Evolutionary conservation across 2,888 invertebrate species (phyloP), one percentile per base, ranked within the genome.

Genomic region (Hipparchia semele): DNA sequence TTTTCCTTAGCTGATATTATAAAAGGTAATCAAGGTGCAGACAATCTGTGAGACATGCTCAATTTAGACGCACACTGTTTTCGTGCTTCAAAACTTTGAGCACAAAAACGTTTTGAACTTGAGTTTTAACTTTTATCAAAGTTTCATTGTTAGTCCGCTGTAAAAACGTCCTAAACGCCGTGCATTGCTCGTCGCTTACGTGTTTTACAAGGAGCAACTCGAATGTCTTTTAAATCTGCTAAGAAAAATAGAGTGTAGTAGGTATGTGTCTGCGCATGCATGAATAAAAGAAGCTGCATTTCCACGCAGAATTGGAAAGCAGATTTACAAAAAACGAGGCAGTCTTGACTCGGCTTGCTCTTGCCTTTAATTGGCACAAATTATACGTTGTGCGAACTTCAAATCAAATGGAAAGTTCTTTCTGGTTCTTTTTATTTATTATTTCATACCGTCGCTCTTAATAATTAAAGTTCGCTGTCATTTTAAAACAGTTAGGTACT

Each of bases 401-500:
- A 64, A 62, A 71, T 67, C 59, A 45, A 33, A 71, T 64, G 70
- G 72, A 74, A 70, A 70, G 75, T 68, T 61, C 67, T 72, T 67
- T 58, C 39, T 39, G 39, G 39, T 39, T 39, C 39, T 72, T 53
- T 53, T 54, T 49, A 45, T 33, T 59, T 58, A 66, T 65, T 74
- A 61, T 70, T 70, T 67, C 70, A 68, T 53, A 68, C 68, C 64
- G 59, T 59, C 53, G 65, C 10, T 49, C 39, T 49, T 76, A 72
- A 74, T 76, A 72, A 74, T 74, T 72, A 72, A 72, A 61, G 49
- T 54, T 69, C 65, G 65, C 46, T 70, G 70, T 74, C 23, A 66
- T 53, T 73, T 72, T 74, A 71, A 74, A 71, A 71, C 59, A 65
- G 51, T 73, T 74, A n/a, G n/a, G n/a, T n/a, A 56, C 69, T 72